Base-by-base conservation (phyloP, 2,113 vertebrate species). In the Salvelinus alpinus region DNA sequence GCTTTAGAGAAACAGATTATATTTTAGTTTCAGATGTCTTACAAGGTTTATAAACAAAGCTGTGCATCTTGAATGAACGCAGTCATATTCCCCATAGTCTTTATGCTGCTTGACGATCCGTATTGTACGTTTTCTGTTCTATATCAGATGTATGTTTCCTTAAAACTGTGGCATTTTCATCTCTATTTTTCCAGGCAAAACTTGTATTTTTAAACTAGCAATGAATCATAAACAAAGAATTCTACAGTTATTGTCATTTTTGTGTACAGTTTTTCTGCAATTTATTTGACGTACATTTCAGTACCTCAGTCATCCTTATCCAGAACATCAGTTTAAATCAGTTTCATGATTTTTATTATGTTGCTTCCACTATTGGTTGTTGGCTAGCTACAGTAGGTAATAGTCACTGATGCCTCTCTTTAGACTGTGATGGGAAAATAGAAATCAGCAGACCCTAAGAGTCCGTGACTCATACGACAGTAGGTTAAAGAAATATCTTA, bases 201-300 rank as follows among this genome's bases (percentile, higher is more conserved):
- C 31, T 20, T 91, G 86, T 90, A 87, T 88, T 68, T 68, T 78
- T 74, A 34, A 81, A 87, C 83, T 86, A 86, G 87, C 86, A 92
- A 92, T 91, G 91, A 92, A 92, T 80, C 86, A 83, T 84, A 89
- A 44, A 44, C 38, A 44, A 81, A 29, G 38, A 66, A 5, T 59
- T 18, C 59, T n/a, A 71, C 77, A 1, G 11, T n/a, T 4, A 13
- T 8, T 59, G 72, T 82, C 60, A 12, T 47, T 18, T 48, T 22
- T 24, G 16, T 47, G 44, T 48, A 11, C 38, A 44, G 11, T 47
- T 18, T 62, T 62, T n/a, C n/a, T 62, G 8, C 16, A n/a, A 9
- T 22, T 60, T 5, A 22, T 62, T 62, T 22, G 2, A 4, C 59
- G 48, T 13, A 54, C 48, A 54, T 54, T 54, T 54, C 48, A 54